These are phyloP conservation scores for Xiphophorus maculatus DNA, from an alignment of 2,113 vertebrate species.

Conservation along the genomic window DNA sequence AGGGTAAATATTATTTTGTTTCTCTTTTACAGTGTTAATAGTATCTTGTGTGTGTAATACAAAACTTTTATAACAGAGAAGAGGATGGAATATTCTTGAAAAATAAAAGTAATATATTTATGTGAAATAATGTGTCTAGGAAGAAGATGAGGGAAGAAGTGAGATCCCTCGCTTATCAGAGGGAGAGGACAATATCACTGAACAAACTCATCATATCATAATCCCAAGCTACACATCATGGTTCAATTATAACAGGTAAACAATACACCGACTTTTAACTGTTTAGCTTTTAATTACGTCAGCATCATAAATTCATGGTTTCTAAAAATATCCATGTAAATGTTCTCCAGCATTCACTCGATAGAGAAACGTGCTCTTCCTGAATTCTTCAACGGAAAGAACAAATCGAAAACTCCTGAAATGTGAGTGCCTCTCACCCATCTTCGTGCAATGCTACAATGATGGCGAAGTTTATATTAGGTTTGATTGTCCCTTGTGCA, in stretches of 20 bases:
- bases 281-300: not conserved
- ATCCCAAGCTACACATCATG: conserved; percentile 96
- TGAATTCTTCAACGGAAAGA: conserved; percentile 97
- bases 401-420: conserved; percentile 98
- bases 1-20: conserved; percentile 82
- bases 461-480: not conserved
- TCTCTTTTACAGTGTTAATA: not conserved
- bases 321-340: not conserved
- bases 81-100: not conserved
- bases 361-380: conserved; percentile 95
- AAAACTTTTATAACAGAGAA: not conserved
- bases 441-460: accelerated
- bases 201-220: conserved; percentile 97
- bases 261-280: not conserved
- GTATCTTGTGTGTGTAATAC: not conserved
- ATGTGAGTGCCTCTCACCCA: conserved; percentile 84
- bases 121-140: conserved; percentile 72
- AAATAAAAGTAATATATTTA: not conserved
- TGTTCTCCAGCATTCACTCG: conserved; percentile 86
- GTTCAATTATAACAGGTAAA: conserved; percentile 98
- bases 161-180: conserved; percentile 88
- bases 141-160: conserved; percentile 89
- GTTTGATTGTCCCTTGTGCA: not conserved
- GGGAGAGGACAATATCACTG: conserved; percentile 91
- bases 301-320: not conserved